Percentiles rank a stretch among this genome's conserved stretches.
These are phyloP conservation scores for Hypotaenidia philippensis DNA, from an alignment of 2,797 vertebrate genomes.

Conservation along the genomic window DNA sequence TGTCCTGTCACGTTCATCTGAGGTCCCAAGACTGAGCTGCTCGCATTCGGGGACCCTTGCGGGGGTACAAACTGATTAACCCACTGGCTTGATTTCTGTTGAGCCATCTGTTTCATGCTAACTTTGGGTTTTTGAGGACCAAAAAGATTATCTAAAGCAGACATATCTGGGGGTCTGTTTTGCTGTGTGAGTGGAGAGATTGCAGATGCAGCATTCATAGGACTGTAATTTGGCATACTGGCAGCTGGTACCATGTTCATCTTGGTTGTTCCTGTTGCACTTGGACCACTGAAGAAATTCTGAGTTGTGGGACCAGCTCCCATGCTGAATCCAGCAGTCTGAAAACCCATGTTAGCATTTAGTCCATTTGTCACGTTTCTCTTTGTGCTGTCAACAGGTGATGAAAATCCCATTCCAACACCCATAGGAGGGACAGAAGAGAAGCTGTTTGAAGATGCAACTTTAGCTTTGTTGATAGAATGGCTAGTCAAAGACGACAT, in stretches of 20 bases:
- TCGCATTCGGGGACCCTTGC: slow-evolving; percentile 80
- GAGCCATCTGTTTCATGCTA: slow-evolving; percentile 93
- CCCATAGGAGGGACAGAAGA: slow-evolving; percentile 79
- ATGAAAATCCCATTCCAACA: slow-evolving; percentile 80
- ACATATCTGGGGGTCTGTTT: slow-evolving; percentile 85
- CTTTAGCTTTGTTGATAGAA: slow-evolving; percentile 83
- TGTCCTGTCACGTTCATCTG: slow-evolving; percentile 79
- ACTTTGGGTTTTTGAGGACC: slow-evolving; percentile 93
- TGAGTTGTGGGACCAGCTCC: slow-evolving; percentile 83
- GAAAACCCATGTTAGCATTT: slow-evolving; percentile 87
- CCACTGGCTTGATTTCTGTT: slow-evolving; percentile 89
- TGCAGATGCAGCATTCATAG: slow-evolving; percentile 81
- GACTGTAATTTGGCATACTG: slow-evolving; percentile 87
- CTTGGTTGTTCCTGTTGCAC: slow-evolving; percentile 62
- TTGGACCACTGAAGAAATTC: slow-evolving; percentile 82
- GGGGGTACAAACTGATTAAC: slow-evolving; percentile 88
- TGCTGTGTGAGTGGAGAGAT: slow-evolving; percentile 76
- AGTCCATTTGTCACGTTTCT: slow-evolving; percentile 89
- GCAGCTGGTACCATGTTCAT: slow-evolving; percentile 84
- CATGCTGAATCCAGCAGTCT: slow-evolving; percentile 85
- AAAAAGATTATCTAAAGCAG: slow-evolving; percentile 93
- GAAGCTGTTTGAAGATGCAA: slow-evolving; percentile 84
- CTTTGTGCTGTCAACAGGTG: slow-evolving; percentile 80
- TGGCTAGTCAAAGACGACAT: slow-evolving; percentile 90
- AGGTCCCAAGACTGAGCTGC: slow-evolving; percentile 78